Conservation (phyloP, 30 jellyfish, hydroid and myxozoan genomes). For the Phacellophora camtschatica region DNA sequence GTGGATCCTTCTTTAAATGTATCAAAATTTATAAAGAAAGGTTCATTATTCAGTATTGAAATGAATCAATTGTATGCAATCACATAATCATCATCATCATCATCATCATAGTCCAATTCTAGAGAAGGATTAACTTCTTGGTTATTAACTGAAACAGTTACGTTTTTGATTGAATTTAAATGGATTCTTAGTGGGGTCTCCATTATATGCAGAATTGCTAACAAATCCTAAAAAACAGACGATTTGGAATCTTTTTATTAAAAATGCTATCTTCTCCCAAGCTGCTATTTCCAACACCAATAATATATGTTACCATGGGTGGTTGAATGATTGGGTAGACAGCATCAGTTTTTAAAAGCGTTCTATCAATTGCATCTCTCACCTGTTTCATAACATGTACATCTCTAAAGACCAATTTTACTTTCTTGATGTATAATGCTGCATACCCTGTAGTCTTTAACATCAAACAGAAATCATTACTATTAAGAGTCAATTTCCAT, state of each 20-base stretch:
- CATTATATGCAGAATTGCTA: constrained; percentile 17
- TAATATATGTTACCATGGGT: background rate
- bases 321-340: background rate
- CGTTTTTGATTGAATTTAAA: constrained; percentile 18
- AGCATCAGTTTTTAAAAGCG: background rate
- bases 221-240: constrained; percentile 29
- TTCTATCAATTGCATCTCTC: background rate
- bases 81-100: background rate
- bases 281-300: background rate
- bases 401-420: background rate
- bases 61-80: constrained; percentile 12
- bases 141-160: background rate
- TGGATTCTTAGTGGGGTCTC: background rate
- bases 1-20: constrained; percentile 6
- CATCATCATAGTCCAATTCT: background rate
- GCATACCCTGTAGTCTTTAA: background rate
- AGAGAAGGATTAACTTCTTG: constrained; percentile 12
- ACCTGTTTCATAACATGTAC: background rate
- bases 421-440: background rate
- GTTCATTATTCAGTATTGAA: background rate
- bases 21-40: background rate
- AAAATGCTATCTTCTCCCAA: constrained; percentile 4
- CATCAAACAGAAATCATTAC: background rate
- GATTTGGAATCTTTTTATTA: constrained; percentile 11
- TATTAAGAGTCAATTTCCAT: background rate